Evolutionary conservation across 2,888 invertebrate species (phyloP).

Genomic region (Tinea pellionella): DNA sequence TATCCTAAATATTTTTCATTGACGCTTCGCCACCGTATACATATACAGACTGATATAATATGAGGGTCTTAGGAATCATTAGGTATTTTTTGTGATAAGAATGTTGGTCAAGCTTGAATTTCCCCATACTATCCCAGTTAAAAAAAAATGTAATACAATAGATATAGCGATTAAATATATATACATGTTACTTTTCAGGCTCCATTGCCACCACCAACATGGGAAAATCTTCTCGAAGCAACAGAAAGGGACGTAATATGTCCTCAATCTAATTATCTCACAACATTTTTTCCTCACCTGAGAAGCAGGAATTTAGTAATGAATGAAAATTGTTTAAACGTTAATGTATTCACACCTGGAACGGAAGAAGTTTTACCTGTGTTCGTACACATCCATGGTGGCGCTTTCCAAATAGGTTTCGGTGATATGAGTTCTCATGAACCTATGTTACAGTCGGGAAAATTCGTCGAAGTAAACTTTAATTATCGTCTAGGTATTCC

Average conservation of each 20-base stretch:
- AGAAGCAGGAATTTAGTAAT: background rate
- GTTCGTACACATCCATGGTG: slow-evolving; percentile 13
- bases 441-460: background rate
- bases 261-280: slow-evolving; percentile 11
- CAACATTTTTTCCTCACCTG: background rate
- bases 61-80: too few species aligned
- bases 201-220: slow-evolving; percentile 15
- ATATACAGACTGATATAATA: too few species aligned
- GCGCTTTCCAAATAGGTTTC: slow-evolving; percentile 12
- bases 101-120: too few species aligned
- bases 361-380: slow-evolving; percentile 4
- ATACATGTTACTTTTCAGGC: slow-evolving; percentile 8
- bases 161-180: too few species aligned
- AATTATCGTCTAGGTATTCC: slow-evolving; percentile 12
- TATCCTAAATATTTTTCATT: too few species aligned
- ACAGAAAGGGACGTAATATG: slow-evolving; percentile 13
- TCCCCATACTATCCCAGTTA: too few species aligned
- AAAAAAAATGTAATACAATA: too few species aligned
- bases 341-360: slow-evolving; percentile 14
- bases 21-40: too few species aligned
- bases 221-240: slow-evolving; percentile 14
- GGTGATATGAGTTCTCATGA: slow-evolving; percentile 7
- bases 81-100: too few species aligned
- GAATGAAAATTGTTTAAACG: slow-evolving; percentile 12
- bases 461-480: slow-evolving; percentile 9